Evolutionary conservation across 2,113 vertebrate species (phyloP), one percentile per base, ranked within the genome.

Genomic region (Leiothrix lutea): DNA sequence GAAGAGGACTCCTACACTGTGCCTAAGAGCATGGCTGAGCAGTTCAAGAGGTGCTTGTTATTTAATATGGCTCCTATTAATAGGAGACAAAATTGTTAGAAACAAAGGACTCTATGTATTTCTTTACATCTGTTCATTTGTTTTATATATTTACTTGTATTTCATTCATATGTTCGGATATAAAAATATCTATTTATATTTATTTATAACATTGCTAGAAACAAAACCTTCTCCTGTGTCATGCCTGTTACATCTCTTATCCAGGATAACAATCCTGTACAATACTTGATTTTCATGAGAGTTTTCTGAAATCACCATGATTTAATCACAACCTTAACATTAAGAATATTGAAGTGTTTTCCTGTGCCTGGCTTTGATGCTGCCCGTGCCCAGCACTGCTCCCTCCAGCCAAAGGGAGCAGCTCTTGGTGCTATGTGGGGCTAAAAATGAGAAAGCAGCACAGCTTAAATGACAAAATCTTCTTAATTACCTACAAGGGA

Each of bases 281-380:
- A 36, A 35, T 36, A 50, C 4, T 7, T 61, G 15, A 72, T 70
- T 74, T 73, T 71, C 48, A 29, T 29, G 3, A 5, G 2, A 28
- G n/a, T 22, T 74, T 62, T 65, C 83, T 72, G 28, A 80, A 88
- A 62, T 77, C 24, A 20, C 12, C 0, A 0, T 1, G 6, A 47
- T 54, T 70, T 62, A 73, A 85, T 54, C 23, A 33, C 23, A 70
- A 10, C 20, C 14, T 61, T 61, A 79, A 40, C 48, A 64, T 72
- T 15, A 47, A 44, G 18, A 7, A 9, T 54, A 17, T 12, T 44
- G 29, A 72, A 69, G 29, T 60, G 9, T 14, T 87, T 83, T 58
- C 36, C 56, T 38, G 2, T 18, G 9, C 22, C 47, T 54, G 26
- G 31, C 23, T 25, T 20, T 26, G 62, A 26, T 36, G 17, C 35